Evolutionary conservation across 2,113 vertebrate genomes (phyloP).

Genomic region (Penelope pileata): DNA sequence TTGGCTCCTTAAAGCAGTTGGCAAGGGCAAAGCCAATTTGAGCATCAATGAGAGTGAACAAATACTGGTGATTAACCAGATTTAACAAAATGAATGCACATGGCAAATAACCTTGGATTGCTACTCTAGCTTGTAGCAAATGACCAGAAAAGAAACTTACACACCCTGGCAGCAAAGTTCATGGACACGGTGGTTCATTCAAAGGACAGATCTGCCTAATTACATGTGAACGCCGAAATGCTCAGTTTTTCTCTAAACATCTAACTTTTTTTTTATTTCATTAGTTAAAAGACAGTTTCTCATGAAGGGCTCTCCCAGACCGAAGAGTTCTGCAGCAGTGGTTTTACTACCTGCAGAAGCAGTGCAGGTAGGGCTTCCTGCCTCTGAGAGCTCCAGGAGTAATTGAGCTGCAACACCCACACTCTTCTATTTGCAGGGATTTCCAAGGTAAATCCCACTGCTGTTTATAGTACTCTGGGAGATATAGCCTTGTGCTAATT

Average conservation of each 20-base stretch:
- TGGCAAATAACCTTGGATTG: not conserved
- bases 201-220: not conserved
- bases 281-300: not conserved
- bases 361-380: not conserved
- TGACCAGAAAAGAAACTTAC: not conserved
- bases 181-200: not conserved
- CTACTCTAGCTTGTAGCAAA: not conserved
- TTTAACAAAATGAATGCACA: not conserved
- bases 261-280: not conserved
- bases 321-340: not conserved
- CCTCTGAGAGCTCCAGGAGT: not conserved
- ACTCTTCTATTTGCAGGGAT: not conserved
- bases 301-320: not conserved
- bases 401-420: not conserved
- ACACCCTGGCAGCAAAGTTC: not conserved
- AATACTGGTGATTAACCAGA: not conserved
- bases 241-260: fast-evolving
- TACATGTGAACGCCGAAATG: not conserved
- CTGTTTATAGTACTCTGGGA: not conserved
- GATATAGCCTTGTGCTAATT: not conserved
- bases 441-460: not conserved
- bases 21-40: not conserved
- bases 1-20: not conserved
- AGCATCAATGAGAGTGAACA: not conserved
- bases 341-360: not conserved